These are phyloP conservation scores for Aricia artaxerxes DNA, from an alignment of 2,888 invertebrate genomes.

Conservation along the genomic window DNA sequence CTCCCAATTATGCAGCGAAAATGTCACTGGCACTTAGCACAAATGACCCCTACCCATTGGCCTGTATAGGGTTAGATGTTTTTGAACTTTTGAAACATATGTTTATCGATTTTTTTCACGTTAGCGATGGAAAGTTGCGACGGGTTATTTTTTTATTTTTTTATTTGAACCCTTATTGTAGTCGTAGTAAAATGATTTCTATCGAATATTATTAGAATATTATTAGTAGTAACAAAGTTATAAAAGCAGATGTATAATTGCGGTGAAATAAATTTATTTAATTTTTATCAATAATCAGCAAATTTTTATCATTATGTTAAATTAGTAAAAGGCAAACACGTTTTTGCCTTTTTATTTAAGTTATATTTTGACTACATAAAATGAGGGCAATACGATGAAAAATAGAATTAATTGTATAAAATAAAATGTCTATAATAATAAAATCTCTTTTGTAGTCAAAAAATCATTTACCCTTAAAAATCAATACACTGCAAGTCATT, in stretches of 20 bases:
- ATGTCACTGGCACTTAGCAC: conserved; percentile 70
- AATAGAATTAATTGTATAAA: too few relatives aligned
- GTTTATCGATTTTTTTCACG: not conserved
- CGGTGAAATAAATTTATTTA: not conserved
- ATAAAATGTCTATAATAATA: too few relatives aligned
- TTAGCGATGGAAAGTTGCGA: not conserved
- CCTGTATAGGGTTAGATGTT: conserved; percentile 58
- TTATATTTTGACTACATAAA: too few relatives aligned
- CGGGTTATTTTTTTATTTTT: not conserved
- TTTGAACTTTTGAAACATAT: conserved; percentile 41
- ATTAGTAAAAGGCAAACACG: too few relatives aligned
- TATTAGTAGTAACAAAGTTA: not conserved
- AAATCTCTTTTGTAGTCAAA: too few relatives aligned
- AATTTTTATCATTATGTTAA: too few relatives aligned
- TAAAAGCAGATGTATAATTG: not conserved
- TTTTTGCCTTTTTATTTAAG: too few relatives aligned
- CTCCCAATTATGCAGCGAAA: conserved; percentile 76
- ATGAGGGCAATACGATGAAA: too few relatives aligned
- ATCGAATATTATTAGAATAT: not conserved
- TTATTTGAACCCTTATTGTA: not conserved
- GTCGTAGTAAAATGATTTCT: not conserved
- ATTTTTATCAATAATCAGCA: too few relatives aligned
- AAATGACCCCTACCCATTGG: conserved; percentile 77
- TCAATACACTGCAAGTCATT: not conserved
- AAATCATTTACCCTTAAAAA: not conserved